A percentile compares a stretch with the other conserved stretches of the same genome.
Conservation (phyloP, 2,888 invertebrate genomes). For the Meta bourneti region DNA sequence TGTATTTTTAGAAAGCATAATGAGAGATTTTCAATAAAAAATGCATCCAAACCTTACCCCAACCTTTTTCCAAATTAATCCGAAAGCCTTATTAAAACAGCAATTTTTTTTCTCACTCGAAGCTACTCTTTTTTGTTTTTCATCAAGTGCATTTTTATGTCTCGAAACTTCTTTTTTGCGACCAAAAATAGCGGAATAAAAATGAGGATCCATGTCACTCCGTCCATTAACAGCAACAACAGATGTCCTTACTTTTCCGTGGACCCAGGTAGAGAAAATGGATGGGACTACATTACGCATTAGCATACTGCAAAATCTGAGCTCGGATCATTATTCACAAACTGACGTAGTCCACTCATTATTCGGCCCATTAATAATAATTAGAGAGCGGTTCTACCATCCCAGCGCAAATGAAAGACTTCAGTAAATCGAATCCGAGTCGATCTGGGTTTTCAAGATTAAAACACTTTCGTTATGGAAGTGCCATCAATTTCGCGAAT, state of each 20-base stretch:
- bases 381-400: neutral
- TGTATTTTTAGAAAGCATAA: no score
- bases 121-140: no score
- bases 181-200: neutral
- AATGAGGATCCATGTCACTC: neutral
- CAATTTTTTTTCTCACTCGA: no score
- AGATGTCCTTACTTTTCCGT: constrained; percentile 16
- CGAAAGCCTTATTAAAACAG: no score
- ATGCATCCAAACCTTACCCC: no score
- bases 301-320: constrained; percentile 7
- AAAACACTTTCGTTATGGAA: neutral
- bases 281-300: constrained; percentile 8
- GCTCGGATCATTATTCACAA: constrained; percentile 26
- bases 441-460: constrained; percentile 10
- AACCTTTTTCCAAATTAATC: no score
- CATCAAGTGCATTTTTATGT: no score
- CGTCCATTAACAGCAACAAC: constrained; percentile 25
- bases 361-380: constrained; percentile 27
- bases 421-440: constrained; percentile 6
- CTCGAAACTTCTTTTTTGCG: neutral
- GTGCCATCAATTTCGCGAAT: constrained; percentile 1
- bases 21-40: no score
- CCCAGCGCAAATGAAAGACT: neutral
- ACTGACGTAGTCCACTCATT: constrained; percentile 20
- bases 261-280: neutral